Percentiles rank a stretch among this genome's conserved stretches.
These are phyloP conservation scores for Glaucomys volans DNA, from an alignment of 2,113 vertebrate genomes.

Conservation along the genomic window DNA sequence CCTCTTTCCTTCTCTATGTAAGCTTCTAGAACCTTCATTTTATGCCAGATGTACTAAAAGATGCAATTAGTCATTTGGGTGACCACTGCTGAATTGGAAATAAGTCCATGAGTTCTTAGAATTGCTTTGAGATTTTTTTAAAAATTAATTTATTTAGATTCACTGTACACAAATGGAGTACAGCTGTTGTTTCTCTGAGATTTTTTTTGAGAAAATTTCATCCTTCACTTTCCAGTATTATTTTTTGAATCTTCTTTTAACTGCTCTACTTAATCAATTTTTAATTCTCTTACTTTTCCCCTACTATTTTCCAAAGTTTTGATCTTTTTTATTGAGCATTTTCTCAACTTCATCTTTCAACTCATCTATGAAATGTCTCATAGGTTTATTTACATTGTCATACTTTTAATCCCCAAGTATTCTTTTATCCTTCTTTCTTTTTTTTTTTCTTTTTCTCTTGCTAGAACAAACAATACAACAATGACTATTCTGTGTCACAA, in stretches of 20 bases:
- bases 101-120: background rate
- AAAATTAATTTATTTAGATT: no score
- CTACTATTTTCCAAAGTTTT: background rate
- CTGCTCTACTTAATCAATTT: background rate
- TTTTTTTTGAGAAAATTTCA: background rate
- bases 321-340: slow-evolving; percentile 2
- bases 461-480: background rate
- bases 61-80: background rate
- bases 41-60: background rate
- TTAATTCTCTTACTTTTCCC: background rate
- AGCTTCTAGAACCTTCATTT: background rate
- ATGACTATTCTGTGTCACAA: background rate
- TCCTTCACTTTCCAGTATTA: background rate
- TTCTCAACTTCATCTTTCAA: background rate
- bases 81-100: background rate
- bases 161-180: no score
- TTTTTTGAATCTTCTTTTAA: background rate
- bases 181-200: no score
- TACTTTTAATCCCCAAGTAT: background rate
- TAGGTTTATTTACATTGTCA: background rate
- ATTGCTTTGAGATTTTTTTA: background rate
- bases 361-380: background rate
- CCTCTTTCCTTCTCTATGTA: background rate
- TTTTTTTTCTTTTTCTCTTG: background rate
- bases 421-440: background rate